phyloP scores from a whole-genome alignment of 2,888 invertebrate species.

The Carabus problematicus region DNA sequence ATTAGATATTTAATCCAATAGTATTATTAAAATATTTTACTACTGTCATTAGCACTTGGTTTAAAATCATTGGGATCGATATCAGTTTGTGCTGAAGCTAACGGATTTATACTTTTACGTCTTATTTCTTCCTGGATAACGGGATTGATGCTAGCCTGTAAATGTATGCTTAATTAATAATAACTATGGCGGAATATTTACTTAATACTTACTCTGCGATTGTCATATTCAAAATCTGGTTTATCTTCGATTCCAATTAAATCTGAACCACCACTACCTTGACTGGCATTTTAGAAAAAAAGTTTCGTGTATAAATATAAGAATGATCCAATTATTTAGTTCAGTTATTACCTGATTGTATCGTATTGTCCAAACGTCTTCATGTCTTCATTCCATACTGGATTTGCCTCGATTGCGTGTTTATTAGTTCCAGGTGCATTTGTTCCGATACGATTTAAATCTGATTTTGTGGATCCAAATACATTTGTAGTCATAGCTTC shows the following conservation, averaged over 20 bases:
- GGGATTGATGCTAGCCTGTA: conserved; percentile 26
- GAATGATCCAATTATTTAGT: neutral
- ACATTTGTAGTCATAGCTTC: conserved; percentile 34
- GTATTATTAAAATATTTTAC: conserved; percentile 25
- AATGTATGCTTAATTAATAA: neutral
- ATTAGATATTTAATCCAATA: too few species aligned
- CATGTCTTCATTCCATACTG: conserved; percentile 68
- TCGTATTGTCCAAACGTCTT: conserved; percentile 57
- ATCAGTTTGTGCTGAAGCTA: conserved; percentile 5
- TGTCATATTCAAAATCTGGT: conserved; percentile 64
- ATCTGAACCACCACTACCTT: conserved; percentile 69
- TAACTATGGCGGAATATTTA: neutral
- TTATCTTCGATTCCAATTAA: conserved; percentile 72
- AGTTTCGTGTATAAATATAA: conserved; percentile 6
- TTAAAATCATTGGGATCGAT: conserved; percentile 11
- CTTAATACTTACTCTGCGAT: conserved; percentile 20
- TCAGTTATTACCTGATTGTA: conserved; percentile 59
- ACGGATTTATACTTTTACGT: conserved; percentile 4
- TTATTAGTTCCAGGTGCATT: conserved; percentile 72
- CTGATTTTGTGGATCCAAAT: conserved; percentile 70
- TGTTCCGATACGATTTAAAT: conserved; percentile 63
- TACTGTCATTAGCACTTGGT: conserved; percentile 14
- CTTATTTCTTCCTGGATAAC: conserved; percentile 9
- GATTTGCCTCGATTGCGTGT: conserved; percentile 74
- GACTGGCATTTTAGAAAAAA: conserved; percentile 55